Conservation (phyloP, 2,888 invertebrate species). For the Chaitophorus viminalis region DNA sequence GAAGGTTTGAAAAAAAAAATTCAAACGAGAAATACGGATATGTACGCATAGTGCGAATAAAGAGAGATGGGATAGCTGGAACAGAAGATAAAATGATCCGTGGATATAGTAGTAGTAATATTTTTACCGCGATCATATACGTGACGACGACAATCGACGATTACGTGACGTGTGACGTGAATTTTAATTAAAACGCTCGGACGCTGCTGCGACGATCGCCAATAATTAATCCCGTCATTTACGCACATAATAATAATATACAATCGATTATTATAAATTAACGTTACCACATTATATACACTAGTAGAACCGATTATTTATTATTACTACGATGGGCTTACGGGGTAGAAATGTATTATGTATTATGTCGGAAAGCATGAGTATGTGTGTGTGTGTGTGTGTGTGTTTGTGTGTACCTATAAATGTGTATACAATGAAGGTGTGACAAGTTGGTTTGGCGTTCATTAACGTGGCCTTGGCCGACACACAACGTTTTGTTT, state of each 20-base stretch:
- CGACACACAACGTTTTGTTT: conserved; percentile 22
- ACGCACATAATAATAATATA: neutral
- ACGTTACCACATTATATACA: neutral
- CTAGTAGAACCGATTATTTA: neutral
- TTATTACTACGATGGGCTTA: neutral
- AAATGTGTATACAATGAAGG: neutral
- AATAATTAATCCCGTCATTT: neutral
- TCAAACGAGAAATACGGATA: too few relatives aligned
- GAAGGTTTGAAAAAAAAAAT: too few relatives aligned
- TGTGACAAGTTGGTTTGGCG: conserved; percentile 16
- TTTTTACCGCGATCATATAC: neutral
- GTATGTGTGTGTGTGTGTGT: too few relatives aligned
- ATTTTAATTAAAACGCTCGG: neutral
- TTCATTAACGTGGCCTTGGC: conserved; percentile 28
- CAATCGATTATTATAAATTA: neutral
- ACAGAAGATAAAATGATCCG: too few relatives aligned
- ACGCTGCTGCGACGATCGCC: neutral
- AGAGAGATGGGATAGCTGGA: too few relatives aligned
- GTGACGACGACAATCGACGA: neutral
- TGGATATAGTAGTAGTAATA: too few relatives aligned
- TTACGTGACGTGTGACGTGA: too few relatives aligned
- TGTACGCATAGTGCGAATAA: too few relatives aligned
- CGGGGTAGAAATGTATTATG: neutral
- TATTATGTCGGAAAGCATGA: too few relatives aligned
- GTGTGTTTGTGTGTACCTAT: neutral